These are phyloP conservation scores for Triplophysa rosa DNA, from an alignment of 2,113 vertebrate genomes.

Conservation along the genomic window DNA sequence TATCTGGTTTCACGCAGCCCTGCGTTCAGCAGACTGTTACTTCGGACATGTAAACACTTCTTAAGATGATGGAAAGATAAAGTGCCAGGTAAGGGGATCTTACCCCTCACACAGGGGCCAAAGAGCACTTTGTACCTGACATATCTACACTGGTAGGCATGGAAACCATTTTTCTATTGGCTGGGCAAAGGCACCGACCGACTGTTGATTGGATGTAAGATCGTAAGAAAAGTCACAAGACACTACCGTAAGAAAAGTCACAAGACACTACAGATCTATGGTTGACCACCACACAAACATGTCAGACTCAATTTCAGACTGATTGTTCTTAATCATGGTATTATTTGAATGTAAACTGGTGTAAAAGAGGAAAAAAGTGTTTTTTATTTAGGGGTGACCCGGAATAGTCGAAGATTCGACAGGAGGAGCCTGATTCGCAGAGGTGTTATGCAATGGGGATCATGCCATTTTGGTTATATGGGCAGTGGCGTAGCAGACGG, in stretches of 20 bases:
- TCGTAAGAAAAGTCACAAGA: background rate
- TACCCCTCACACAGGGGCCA: constrained; percentile 64
- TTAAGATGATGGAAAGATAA: constrained; percentile 66
- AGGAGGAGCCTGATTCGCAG: no score
- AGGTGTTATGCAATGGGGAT: no score
- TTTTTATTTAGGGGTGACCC: no score
- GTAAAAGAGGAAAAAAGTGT: no score
- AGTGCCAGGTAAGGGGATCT: constrained; percentile 69
- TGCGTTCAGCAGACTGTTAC: constrained; percentile 70
- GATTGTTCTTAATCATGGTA: no score
- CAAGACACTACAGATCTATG: no score
- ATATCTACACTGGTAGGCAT: constrained; percentile 73
- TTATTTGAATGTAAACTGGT: no score
- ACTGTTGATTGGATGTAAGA: constrained; percentile 9
- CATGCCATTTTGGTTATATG: no score
- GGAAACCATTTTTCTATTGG: constrained; percentile 59
- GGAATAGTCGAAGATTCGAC: no score
- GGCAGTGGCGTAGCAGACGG: no score
- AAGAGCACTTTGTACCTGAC: constrained; percentile 67
- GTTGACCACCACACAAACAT: background rate
- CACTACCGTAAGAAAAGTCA: background rate
- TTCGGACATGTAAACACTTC: constrained; percentile 67
- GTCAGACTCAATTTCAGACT: no score
- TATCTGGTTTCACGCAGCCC: constrained; percentile 69
- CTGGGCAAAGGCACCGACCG: constrained; percentile 47